Percentiles rank a stretch among this genome's conserved stretches.
phyloP scores from a whole-genome alignment of 2,797 vertebrate genomes.

The Mormyrops attenuatus region DNA sequence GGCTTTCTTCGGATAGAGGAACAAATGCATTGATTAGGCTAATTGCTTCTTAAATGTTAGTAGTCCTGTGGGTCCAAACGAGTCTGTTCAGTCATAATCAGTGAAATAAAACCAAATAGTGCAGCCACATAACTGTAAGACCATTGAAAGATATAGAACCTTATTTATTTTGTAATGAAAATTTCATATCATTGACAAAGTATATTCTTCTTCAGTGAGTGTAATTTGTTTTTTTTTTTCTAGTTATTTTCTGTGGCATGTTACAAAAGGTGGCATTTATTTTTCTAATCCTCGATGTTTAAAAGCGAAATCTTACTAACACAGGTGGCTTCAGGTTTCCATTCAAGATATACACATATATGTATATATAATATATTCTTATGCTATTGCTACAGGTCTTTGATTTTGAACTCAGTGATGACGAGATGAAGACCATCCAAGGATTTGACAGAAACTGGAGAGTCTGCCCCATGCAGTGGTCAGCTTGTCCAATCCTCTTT shows the following conservation, averaged over 20 bases:
- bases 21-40: background rate
- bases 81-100: background rate
- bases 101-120: background rate
- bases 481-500: background rate
- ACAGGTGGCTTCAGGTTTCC: background rate
- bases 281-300: background rate
- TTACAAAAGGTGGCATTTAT: background rate
- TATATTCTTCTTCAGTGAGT: background rate
- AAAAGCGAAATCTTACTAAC: background rate
- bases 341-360: too few species aligned
- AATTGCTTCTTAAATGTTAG: background rate
- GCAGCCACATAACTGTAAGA: background rate
- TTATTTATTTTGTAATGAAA: background rate
- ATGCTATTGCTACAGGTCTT: slow-evolving; percentile 62
- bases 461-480: slow-evolving; percentile 29
- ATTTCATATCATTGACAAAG: background rate
- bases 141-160: background rate
- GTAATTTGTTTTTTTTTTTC: background rate
- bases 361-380: background rate
- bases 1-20: background rate
- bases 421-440: slow-evolving; percentile 70
- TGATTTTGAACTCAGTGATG: slow-evolving; percentile 72
- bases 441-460: slow-evolving; percentile 67
- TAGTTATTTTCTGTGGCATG: background rate
- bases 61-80: background rate